phyloP scores from a whole-genome alignment of 37 sponge, comb jelly and placozoan species.

The Mnemiopsis leidyi region DNA sequence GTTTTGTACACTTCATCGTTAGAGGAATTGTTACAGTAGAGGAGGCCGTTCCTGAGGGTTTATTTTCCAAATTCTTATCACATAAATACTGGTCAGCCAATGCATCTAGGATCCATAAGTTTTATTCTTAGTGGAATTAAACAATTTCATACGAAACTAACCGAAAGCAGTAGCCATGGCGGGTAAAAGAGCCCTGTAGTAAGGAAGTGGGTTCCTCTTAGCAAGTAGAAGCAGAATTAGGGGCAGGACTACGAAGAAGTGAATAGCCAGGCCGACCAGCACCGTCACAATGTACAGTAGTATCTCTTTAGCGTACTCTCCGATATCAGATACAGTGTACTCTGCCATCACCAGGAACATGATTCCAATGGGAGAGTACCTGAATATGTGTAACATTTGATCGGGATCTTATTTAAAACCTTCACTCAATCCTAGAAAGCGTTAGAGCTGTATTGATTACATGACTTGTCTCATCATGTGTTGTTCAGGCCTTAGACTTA shows the following conservation, averaged over 20 bases:
- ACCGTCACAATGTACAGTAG: conserved; percentile 80
- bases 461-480: no score
- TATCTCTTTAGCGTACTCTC: conserved; percentile 68
- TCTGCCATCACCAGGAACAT: conserved; percentile 83
- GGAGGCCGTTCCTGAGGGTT: conserved; percentile 37
- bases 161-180: conserved; percentile 38
- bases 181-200: neutral
- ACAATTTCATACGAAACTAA: no score
- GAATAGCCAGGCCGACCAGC: conserved; percentile 80
- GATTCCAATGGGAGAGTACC: conserved; percentile 88
- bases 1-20: conserved; percentile 82
- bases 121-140: no score
- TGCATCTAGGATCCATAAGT: no score
- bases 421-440: no score
- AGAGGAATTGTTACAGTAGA: conserved; percentile 87
- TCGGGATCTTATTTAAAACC: no score
- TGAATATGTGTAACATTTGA: no score
- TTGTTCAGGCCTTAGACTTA: no score
- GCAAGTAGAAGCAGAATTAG: conserved; percentile 78
- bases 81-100: no score
- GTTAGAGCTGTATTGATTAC: no score
- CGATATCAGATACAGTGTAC: conserved; percentile 68
- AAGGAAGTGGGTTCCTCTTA: conserved; percentile 77
- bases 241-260: conserved; percentile 82
- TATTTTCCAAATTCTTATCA: no score